Evolutionary conservation across 2,113 vertebrate genomes (phyloP).

Genomic region (Paralichthys olivaceus): DNA sequence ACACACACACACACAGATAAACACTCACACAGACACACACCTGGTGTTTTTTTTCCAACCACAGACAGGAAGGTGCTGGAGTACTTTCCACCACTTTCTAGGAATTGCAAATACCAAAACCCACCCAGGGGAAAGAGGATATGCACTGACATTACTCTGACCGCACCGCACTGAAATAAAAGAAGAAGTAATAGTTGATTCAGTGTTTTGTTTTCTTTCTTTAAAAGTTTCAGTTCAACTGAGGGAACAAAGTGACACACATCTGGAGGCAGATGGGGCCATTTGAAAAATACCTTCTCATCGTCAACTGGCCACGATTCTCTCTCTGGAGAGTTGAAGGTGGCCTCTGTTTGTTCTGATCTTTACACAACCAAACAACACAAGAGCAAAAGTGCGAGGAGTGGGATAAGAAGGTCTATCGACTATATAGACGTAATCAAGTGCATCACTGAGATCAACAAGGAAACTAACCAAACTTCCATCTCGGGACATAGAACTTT

Average conservation of each 20-base stretch:
- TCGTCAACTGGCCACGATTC: neutral
- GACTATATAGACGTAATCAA: neutral
- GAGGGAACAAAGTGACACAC: conserved; percentile 61
- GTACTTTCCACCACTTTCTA: conserved; percentile 49
- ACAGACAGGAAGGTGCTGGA: conserved; percentile 49
- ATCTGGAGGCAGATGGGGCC: conserved; percentile 52
- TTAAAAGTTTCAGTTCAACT: conserved; percentile 20
- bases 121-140: conserved; percentile 48
- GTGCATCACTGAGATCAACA: too few species aligned
- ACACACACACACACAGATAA: neutral
- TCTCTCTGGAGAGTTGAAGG: neutral
- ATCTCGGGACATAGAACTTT: too few species aligned
- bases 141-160: conserved; percentile 39
- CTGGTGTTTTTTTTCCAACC: conserved; percentile 50
- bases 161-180: neutral
- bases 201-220: conserved; percentile 47
- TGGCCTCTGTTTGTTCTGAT: neutral
- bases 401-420: neutral
- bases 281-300: conserved; percentile 34
- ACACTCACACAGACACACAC: conserved; percentile 33
- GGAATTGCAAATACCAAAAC: conserved; percentile 60
- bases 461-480: too few species aligned
- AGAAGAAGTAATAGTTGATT: neutral
- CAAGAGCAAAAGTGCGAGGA: neutral
- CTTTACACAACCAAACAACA: neutral